Evolutionary conservation across 2,888 invertebrate species (phyloP).

Genomic region (Chrysolina americana): DNA sequence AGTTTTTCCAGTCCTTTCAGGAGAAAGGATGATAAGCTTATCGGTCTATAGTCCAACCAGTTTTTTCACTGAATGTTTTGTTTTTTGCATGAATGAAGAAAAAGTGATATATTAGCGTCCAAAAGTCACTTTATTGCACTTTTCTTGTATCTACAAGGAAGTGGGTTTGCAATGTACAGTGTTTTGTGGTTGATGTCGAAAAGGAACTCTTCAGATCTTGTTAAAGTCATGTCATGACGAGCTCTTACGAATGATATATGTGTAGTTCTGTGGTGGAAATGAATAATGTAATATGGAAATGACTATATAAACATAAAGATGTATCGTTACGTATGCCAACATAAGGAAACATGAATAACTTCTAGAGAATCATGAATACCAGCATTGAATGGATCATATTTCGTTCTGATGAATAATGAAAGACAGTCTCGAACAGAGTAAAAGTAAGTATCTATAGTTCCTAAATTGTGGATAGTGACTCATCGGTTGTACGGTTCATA

Average conservation of each 20-base stretch:
- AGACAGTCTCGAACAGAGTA: no score
- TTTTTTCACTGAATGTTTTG: no score
- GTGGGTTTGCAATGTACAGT: neutral
- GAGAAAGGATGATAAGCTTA: no score
- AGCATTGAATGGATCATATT: constrained; percentile 1
- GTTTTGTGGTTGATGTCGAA: neutral
- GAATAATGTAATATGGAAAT: constrained; percentile 31
- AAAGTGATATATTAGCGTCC: no score
- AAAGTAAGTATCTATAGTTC: no score
- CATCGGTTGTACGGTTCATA: no score
- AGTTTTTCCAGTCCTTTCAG: no score
- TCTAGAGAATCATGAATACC: neutral
- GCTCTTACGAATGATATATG: neutral
- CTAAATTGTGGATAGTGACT: no score
- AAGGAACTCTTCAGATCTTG: constrained; percentile 1
- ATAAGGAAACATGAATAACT: neutral
- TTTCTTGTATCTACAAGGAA: neutral
- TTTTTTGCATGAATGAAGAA: no score
- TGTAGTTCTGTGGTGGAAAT: constrained; percentile 19
- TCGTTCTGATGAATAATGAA: no score
- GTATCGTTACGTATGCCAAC: neutral
- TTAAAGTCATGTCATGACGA: constrained; percentile 10
- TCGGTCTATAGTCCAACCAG: no score
- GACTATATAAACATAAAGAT: neutral
- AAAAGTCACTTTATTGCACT: neutral